Conservation (phyloP, 2,888 invertebrate species). For the Ophonus ardosiacus region DNA sequence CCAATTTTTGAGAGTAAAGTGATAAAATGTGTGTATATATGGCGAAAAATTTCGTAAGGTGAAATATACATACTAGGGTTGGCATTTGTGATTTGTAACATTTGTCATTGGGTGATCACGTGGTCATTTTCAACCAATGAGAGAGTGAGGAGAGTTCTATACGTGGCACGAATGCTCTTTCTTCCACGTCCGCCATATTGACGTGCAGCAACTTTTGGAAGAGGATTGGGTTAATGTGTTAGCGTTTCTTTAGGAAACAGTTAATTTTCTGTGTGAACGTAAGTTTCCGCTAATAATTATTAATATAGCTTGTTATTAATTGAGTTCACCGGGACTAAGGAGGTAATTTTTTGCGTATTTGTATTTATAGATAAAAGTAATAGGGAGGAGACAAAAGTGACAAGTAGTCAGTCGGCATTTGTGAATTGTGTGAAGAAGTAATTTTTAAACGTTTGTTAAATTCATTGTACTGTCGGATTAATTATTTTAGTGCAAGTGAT, state of each 20-base stretch:
- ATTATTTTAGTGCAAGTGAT: slow-evolving; percentile 34
- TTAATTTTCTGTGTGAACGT: slow-evolving; percentile 73
- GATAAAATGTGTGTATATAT: neutral
- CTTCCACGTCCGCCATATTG: slow-evolving; percentile 91
- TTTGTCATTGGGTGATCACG: slow-evolving; percentile 70
- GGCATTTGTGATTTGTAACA: slow-evolving; percentile 53
- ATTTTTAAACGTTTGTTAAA: slow-evolving; percentile 11
- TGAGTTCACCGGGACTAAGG: slow-evolving; percentile 11
- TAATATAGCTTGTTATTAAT: slow-evolving; percentile 37
- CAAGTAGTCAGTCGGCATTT: slow-evolving; percentile 62
- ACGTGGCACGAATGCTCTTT: slow-evolving; percentile 88
- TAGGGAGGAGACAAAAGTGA: slow-evolving; percentile 61
- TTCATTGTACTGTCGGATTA: neutral
- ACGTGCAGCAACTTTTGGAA: slow-evolving; percentile 84
- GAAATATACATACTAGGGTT: slow-evolving; percentile 7
- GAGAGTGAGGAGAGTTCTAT: slow-evolving; percentile 76
- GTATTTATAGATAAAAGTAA: slow-evolving; percentile 54
- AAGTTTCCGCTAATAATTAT: slow-evolving; percentile 66
- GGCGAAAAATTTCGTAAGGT: neutral
- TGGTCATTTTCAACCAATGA: slow-evolving; percentile 70
- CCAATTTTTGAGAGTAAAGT: neutral
- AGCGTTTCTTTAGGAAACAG: slow-evolving; percentile 81
- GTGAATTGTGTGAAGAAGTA: slow-evolving; percentile 54
- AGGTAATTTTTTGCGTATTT: slow-evolving; percentile 54
- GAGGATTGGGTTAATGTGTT: slow-evolving; percentile 84